Percentiles rank a stretch among this genome's conserved stretches.
These are phyloP conservation scores for Phyto melanocephala DNA, from an alignment of 2,888 invertebrate species.

Conservation along the genomic window DNA sequence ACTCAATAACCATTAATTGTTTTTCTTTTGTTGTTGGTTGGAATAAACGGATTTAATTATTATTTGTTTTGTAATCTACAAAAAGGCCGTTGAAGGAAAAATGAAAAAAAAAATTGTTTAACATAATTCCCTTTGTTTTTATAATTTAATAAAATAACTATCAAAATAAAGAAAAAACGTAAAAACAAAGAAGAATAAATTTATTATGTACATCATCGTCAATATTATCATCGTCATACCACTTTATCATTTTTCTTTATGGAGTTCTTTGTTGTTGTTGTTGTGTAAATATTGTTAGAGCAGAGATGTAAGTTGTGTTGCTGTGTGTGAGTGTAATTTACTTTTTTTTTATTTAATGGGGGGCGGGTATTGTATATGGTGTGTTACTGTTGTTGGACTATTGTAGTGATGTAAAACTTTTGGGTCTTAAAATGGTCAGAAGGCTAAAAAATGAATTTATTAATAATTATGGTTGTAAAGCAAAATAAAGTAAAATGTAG, in stretches of 20 bases:
- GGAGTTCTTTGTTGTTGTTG: conserved; percentile 51
- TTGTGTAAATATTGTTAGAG: conserved; percentile 33
- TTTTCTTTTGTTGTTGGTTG: not conserved
- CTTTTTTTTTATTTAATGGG: conserved; percentile 27
- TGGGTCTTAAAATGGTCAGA: too few relatives aligned
- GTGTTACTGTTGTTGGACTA: conserved; percentile 28
- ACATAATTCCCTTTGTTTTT: not conserved
- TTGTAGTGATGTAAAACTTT: too few relatives aligned
- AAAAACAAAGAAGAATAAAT: conserved; percentile 28
- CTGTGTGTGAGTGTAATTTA: not conserved
- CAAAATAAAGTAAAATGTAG: too few relatives aligned
- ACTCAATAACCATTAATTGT: not conserved
- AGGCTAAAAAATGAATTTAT: too few relatives aligned
- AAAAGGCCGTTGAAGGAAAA: conserved; percentile 9
- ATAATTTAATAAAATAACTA: not conserved
- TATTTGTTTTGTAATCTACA: not conserved
- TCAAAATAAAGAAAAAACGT: conserved; percentile 7
- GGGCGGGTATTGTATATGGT: conserved; percentile 20
- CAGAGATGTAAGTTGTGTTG: not conserved
- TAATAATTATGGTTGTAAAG: too few relatives aligned
- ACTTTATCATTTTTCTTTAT: conserved; percentile 44
- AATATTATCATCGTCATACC: conserved; percentile 24
- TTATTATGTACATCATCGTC: conserved; percentile 42
- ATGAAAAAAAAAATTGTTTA: not conserved
- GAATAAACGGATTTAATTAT: conserved; percentile 37